Percentiles rank a stretch among this genome's conserved stretches.
Evolutionary conservation across 2,113 vertebrate species (phyloP).

Genomic region (Otis tarda): DNA sequence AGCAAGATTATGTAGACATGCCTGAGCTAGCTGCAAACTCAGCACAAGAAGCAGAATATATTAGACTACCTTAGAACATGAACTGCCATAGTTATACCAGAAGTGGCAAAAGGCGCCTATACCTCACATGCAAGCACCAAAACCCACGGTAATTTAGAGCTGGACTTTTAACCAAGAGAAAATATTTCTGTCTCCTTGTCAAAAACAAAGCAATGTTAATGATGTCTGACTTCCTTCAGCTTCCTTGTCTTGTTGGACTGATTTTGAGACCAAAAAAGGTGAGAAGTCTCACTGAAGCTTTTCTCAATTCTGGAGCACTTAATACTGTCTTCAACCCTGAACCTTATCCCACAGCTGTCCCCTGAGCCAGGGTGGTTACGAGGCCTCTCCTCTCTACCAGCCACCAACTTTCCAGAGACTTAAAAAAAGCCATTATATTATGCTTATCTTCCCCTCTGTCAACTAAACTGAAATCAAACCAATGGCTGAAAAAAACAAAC

Average conservation of each 20-base stretch:
- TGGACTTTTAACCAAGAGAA: neutral
- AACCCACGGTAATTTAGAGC: accelerated
- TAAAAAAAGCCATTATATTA: neutral
- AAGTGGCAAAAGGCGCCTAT: neutral
- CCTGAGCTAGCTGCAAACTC: neutral
- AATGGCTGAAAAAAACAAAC: neutral
- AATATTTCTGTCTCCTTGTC: neutral
- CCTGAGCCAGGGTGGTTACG: neutral
- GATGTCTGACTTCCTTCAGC: neutral
- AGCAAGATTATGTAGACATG: neutral
- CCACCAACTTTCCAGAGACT: neutral
- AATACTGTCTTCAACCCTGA: neutral
- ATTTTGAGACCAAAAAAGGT: neutral
- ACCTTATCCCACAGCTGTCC: neutral
- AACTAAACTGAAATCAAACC: neutral
- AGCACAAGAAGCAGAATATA: neutral
- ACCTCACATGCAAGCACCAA: neutral
- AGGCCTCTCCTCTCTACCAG: neutral
- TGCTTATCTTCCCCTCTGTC: neutral
- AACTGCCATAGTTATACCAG: neutral
- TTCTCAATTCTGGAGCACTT: neutral
- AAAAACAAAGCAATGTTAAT: neutral
- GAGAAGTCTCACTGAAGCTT: neutral
- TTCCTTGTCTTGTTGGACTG: neutral
- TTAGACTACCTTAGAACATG: neutral